Conservation (phyloP, 2,113 vertebrate species). For the Lasiurus cinereus region DNA sequence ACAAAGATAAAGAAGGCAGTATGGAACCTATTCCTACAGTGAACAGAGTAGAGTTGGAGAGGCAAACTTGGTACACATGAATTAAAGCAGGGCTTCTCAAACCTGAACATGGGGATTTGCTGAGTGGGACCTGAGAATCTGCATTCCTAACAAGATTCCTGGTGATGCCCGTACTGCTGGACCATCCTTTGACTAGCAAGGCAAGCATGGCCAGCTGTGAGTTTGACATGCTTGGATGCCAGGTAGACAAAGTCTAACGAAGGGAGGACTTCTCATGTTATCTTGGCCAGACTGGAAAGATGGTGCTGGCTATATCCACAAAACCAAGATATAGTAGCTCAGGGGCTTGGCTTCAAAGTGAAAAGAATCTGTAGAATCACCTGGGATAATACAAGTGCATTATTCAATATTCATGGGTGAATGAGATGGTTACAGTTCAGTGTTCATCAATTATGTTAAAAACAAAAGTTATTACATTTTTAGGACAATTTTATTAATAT, state of each 20-base stretch:
- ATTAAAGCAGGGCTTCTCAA: background rate
- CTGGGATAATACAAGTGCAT: background rate
- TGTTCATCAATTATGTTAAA: background rate
- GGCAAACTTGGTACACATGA: background rate
- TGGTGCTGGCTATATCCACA: background rate
- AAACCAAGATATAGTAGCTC: background rate
- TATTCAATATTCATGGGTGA: background rate
- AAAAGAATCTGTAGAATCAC: background rate
- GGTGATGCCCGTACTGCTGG: background rate
- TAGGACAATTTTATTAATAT: slow-evolving; percentile 30
- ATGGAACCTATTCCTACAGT: background rate
- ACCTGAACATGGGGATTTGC: background rate
- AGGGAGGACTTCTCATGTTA: background rate
- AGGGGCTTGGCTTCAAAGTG: background rate
- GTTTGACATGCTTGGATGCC: too few relatives aligned
- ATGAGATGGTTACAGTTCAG: background rate
- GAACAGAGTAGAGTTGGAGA: background rate
- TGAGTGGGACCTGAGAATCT: background rate
- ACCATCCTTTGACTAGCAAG: background rate
- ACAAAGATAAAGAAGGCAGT: background rate
- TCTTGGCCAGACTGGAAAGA: background rate
- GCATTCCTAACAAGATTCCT: background rate
- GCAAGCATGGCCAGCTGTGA: too few relatives aligned
- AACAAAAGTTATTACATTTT: slow-evolving; percentile 26
- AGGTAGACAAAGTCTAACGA: background rate